Percentiles rank a stretch among this genome's conserved stretches.
These are phyloP conservation scores for Macrosoma leucophasiata DNA, from an alignment of 2,888 invertebrate genomes.

Conservation along the genomic window DNA sequence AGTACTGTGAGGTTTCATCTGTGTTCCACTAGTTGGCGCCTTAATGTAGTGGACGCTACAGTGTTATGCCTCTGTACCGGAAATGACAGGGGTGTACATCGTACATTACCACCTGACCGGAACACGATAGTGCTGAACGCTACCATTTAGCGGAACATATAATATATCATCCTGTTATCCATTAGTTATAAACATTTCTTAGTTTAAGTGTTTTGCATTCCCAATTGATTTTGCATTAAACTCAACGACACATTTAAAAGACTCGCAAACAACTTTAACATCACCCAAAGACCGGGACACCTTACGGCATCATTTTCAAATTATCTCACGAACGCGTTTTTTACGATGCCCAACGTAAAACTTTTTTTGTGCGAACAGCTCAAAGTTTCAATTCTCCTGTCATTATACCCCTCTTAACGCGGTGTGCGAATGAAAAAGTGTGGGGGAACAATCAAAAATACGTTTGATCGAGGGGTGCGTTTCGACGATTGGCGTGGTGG, in stretches of 20 bases:
- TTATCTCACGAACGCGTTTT: conserved; percentile 47
- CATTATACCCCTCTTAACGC: conserved; percentile 63
- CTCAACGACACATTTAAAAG: too few relatives aligned
- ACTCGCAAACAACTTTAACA: conserved; percentile 3
- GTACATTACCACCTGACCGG: too few relatives aligned
- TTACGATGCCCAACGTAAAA: conserved; percentile 49
- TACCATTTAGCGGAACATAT: too few relatives aligned
- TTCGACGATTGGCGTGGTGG: conserved; percentile 24
- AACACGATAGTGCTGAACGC: too few relatives aligned
- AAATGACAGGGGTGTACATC: too few relatives aligned
- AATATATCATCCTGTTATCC: background rate
- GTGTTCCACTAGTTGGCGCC: too few relatives aligned
- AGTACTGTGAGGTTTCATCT: too few relatives aligned
- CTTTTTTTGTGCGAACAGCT: conserved; percentile 45
- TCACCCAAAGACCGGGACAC: conserved; percentile 21
- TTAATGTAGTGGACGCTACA: too few relatives aligned
- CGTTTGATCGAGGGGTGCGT: conserved; percentile 42
- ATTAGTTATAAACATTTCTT: too few relatives aligned
- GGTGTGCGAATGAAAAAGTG: conserved; percentile 32
- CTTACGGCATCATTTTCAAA: conserved; percentile 42
- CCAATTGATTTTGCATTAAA: too few relatives aligned
- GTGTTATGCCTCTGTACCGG: too few relatives aligned
- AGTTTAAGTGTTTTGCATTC: too few relatives aligned
- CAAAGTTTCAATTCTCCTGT: conserved; percentile 69
- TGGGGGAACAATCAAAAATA: conserved; percentile 51